A percentile compares a stretch with the other conserved stretches of the same genome.
These are phyloP conservation scores for Paratilapia polleni DNA, from an alignment of 2,113 vertebrate genomes.

Conservation along the genomic window DNA sequence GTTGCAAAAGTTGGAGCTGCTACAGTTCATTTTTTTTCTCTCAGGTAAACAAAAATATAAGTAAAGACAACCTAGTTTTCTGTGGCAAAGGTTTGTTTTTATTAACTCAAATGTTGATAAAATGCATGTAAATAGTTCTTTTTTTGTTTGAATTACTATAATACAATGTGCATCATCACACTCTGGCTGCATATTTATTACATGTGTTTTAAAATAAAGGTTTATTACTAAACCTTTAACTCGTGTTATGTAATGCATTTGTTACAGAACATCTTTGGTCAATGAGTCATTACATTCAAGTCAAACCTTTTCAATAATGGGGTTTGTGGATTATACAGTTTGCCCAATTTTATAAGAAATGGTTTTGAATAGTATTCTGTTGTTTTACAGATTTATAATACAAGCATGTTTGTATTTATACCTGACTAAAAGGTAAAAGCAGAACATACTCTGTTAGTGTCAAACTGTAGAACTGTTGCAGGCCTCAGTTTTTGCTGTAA, in stretches of 20 bases:
- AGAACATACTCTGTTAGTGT: not conserved
- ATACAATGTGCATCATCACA: not conserved
- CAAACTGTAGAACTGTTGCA: not conserved
- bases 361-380: not conserved
- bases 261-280: not conserved
- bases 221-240: not conserved
- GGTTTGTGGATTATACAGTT: not conserved
- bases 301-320: not conserved
- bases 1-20: not conserved
- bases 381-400: not conserved
- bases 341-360: not conserved
- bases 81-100: not conserved
- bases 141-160: slow-evolving; percentile 3
- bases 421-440: not conserved
- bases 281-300: not conserved
- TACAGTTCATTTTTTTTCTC: not conserved
- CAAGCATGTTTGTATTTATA: not conserved
- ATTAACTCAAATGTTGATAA: not conserved
- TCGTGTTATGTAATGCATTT: not conserved
- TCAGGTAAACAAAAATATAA: slow-evolving; percentile 11
- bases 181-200: not conserved
- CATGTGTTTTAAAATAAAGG: slow-evolving; percentile 20
- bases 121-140: not conserved
- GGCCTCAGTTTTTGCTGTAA: slow-evolving; percentile 74
- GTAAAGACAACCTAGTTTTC: not conserved